Percentiles rank a stretch among this genome's conserved stretches.
These are phyloP conservation scores for Paguma larvata DNA, from an alignment of 2,797 vertebrate species.

Conservation along the genomic window DNA sequence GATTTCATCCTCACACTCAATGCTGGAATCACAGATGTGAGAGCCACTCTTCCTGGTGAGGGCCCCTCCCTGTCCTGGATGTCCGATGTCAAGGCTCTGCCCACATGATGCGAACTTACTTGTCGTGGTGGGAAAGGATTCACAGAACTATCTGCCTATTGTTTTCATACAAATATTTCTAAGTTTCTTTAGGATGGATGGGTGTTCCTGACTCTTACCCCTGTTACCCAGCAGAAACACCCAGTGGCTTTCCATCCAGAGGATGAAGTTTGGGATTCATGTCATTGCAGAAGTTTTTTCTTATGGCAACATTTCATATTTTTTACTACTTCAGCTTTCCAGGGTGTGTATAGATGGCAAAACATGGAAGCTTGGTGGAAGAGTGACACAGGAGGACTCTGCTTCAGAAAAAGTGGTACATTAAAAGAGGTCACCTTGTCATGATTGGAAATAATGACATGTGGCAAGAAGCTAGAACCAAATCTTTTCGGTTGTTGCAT, in stretches of 20 bases:
- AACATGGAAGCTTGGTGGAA: not conserved
- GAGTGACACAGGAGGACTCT: not conserved
- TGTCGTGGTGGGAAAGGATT: not conserved
- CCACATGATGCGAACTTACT: not conserved
- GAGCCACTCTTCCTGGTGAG: not conserved
- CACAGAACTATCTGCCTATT: not conserved
- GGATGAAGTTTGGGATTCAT: not conserved
- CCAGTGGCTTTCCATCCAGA: slow-evolving; percentile 16
- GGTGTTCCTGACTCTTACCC: not conserved
- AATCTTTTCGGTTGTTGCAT: not conserved
- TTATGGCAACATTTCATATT: not conserved
- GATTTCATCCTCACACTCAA: not conserved
- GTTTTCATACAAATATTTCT: not conserved
- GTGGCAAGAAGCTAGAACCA: not conserved
- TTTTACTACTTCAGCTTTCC: not conserved
- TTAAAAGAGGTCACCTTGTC: not conserved
- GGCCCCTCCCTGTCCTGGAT: not conserved
- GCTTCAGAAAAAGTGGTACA: not conserved
- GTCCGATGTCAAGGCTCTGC: not conserved
- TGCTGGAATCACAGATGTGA: slow-evolving; percentile 37
- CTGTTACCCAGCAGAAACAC: not conserved
- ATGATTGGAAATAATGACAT: not conserved
- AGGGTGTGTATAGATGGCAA: not conserved
- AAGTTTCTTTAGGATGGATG: not conserved
- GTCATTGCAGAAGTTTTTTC: not conserved